Evolutionary conservation across 1,140 invertebrate genomes (phyloP).

Genomic region (Penaeus vannamei): DNA sequence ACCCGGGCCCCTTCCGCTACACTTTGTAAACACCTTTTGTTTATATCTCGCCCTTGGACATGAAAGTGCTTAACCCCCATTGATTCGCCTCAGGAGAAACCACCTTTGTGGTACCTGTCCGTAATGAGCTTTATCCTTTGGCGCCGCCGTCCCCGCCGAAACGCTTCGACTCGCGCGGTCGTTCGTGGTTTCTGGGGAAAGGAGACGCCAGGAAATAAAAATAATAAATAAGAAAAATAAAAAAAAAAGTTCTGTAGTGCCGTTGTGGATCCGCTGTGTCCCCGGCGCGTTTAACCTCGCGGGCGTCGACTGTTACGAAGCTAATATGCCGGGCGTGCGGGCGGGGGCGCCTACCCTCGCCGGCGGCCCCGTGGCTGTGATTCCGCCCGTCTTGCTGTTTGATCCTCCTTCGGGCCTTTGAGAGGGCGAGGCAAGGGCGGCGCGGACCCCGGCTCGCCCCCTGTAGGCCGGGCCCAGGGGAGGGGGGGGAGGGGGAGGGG

Average conservation of each 20-base stretch:
- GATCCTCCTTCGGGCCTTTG: background rate
- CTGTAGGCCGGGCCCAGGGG: background rate
- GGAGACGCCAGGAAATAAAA: too few species aligned
- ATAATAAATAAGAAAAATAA: too few species aligned
- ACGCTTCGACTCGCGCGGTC: too few species aligned
- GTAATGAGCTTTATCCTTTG: too few species aligned
- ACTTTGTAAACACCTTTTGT: conserved; percentile 61
- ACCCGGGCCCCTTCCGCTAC: conserved; percentile 13
- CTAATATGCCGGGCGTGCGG: background rate
- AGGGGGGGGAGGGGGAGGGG: background rate
- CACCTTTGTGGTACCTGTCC: background rate
- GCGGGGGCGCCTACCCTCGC: background rate
- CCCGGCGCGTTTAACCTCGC: background rate
- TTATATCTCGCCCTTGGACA: conserved; percentile 26
- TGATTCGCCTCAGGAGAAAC: background rate
- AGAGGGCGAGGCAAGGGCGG: background rate
- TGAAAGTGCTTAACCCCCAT: conserved; percentile 6
- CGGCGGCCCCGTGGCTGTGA: background rate
- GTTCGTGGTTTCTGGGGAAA: too few species aligned
- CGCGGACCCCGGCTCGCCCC: background rate
- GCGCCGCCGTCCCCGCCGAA: too few species aligned
- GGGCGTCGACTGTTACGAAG: background rate
- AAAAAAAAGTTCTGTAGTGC: too few species aligned
- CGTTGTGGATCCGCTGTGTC: background rate
- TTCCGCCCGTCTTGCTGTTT: conserved; percentile 16